A percentile compares a stretch with the other conserved stretches of the same genome.
Conservation (phyloP, 1,140 invertebrate species). For the Drosophila guanche region DNA sequence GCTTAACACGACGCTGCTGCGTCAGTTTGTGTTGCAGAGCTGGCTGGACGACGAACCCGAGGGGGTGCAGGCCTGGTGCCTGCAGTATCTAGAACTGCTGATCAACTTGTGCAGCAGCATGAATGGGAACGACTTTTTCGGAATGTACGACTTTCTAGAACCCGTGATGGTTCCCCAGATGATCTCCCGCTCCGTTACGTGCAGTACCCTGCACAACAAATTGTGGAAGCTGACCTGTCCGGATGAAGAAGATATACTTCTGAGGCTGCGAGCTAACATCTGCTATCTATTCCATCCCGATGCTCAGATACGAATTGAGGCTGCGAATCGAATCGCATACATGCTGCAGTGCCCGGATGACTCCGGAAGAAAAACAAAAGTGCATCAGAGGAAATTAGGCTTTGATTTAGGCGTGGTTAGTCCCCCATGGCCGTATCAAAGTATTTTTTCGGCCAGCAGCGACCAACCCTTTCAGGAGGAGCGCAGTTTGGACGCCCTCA, state of each 20-base stretch:
- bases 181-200: constrained; percentile 32
- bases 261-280: constrained; percentile 55
- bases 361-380: constrained; percentile 14
- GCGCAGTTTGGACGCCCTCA: constrained; percentile 41
- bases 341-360: constrained; percentile 25
- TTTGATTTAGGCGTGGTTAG: constrained; percentile 50
- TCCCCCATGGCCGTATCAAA: constrained; percentile 28
- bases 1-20: constrained; percentile 47
- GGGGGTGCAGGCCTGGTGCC: constrained; percentile 35
- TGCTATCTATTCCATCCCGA: constrained; percentile 60
- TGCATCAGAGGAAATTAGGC: constrained; percentile 8
- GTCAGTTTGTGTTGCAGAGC: constrained; percentile 42
- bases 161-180: constrained; percentile 59
- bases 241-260: constrained; percentile 12
- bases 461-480: constrained; percentile 6
- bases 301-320: constrained; percentile 38
- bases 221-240: constrained; percentile 59
- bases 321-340: constrained; percentile 39
- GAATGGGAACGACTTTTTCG: constrained; percentile 4
- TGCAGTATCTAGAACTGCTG: constrained; percentile 47
- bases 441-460: constrained; percentile 37
- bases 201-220: constrained; percentile 27
- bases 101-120: constrained; percentile 44
- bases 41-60: constrained; percentile 7
- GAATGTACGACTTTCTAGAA: constrained; percentile 29